Conservation (phyloP, 2,113 vertebrate species). For the Apodemus sylvaticus region DNA sequence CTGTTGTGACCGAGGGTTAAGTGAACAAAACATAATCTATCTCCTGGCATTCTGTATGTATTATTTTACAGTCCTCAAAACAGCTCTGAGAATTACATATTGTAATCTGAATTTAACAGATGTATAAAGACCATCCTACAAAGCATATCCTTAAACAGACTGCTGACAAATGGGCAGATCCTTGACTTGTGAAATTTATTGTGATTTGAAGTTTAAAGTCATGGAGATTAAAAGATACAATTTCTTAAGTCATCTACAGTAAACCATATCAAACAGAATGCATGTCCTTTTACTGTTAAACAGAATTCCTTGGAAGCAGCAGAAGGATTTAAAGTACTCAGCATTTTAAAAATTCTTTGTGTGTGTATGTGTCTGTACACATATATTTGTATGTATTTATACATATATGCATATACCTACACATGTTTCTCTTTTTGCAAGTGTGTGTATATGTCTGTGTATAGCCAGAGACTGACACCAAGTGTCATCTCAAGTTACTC, state of each 20-base stretch:
- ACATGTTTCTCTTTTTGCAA: not conserved
- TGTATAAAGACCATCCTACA: not conserved
- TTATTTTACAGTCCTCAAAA: not conserved
- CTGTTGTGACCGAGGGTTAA: not conserved
- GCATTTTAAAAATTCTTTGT: not conserved
- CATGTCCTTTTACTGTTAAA: not conserved
- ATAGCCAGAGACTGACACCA: not conserved
- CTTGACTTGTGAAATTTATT: not conserved
- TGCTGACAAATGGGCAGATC: not conserved
- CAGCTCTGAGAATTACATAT: not conserved
- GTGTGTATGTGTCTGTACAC: not conserved
- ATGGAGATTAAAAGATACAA: not conserved
- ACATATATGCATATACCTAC: not conserved
- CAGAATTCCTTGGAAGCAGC: not conserved
- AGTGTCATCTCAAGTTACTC: not conserved
- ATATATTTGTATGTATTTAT: not conserved
- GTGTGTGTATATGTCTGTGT: not conserved
- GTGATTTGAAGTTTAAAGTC: not conserved
- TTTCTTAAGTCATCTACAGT: not conserved
- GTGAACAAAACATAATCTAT: not conserved
- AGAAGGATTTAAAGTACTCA: not conserved
- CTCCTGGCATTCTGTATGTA: not conserved
- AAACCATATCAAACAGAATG: not conserved
- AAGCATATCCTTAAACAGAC: not conserved
- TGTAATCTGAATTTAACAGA: not conserved